These are phyloP conservation scores for Holotrichia oblita DNA, from an alignment of 1,140 invertebrate species.

Conservation along the genomic window DNA sequence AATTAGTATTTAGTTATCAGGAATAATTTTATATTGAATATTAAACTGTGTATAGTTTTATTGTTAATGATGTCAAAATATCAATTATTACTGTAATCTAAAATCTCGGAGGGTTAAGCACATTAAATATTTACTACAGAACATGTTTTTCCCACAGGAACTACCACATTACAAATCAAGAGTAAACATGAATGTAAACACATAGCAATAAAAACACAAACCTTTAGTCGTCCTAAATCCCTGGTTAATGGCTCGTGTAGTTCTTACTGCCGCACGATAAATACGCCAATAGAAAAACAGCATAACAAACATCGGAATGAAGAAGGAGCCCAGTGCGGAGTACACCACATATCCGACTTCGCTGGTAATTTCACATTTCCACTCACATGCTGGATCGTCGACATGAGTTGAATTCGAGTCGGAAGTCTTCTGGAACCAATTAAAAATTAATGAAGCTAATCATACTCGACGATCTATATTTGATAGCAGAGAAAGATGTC, in stretches of 20 bases:
- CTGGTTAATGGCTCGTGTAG: constrained; percentile 90
- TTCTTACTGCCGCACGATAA: constrained; percentile 89
- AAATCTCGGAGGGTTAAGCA: no score
- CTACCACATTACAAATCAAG: no score
- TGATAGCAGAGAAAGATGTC: neutral
- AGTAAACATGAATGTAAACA: neutral
- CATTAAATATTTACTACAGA: no score
- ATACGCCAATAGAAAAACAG: constrained; percentile 97
- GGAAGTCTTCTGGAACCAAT: constrained; percentile 25
- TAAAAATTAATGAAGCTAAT: constrained; percentile 22
- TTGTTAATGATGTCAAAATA: no score
- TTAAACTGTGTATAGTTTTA: no score
- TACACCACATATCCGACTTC: constrained; percentile 86
- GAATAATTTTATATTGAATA: no score
- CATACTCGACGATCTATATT: constrained; percentile 9
- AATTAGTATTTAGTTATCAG: no score
- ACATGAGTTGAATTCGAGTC: constrained; percentile 24
- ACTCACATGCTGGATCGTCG: constrained; percentile 72
- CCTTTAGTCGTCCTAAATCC: constrained; percentile 92
- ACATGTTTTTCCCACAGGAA: no score
- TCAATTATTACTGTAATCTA: no score
- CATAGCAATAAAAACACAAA: constrained; percentile 51
- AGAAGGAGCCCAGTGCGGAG: constrained; percentile 94
- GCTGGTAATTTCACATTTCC: constrained; percentile 90
- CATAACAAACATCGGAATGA: constrained; percentile 96